Evolutionary conservation across 2,113 vertebrate species (phyloP).

Genomic region (Terrapene triunguis): DNA sequence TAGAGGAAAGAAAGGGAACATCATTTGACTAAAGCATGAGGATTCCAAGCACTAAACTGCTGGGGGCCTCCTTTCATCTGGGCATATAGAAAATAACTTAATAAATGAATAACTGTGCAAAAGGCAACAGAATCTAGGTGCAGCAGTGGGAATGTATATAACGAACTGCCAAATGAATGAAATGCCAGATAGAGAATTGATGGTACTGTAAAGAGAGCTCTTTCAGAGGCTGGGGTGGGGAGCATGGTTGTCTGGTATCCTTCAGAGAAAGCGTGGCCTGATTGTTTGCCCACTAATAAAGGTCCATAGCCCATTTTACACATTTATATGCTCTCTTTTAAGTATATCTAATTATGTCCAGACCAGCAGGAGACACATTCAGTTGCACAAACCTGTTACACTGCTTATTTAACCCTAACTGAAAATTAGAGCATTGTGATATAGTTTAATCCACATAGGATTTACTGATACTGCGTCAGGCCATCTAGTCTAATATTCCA

Average conservation of each 20-base stretch:
- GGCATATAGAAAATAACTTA: background rate
- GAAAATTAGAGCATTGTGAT: background rate
- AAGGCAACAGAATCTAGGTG: slow-evolving; percentile 8
- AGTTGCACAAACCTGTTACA: slow-evolving; percentile 11
- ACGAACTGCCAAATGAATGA: slow-evolving; percentile 36
- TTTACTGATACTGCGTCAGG: fast-evolving
- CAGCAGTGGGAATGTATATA: background rate
- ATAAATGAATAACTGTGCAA: slow-evolving; percentile 12
- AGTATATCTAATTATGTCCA: background rate
- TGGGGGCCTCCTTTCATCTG: background rate
- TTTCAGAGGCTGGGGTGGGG: background rate
- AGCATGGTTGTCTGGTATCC: background rate
- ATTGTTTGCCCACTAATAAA: slow-evolving; percentile 17
- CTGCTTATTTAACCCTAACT: background rate
- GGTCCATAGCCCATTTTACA: background rate
- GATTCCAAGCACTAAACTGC: fast-evolving
- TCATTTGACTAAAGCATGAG: background rate
- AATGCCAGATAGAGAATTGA: slow-evolving; percentile 58
- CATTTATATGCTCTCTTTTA: background rate
- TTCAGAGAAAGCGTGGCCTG: background rate
- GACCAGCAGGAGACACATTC: slow-evolving; percentile 2
- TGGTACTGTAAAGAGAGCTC: background rate
- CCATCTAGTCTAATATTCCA: background rate
- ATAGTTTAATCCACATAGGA: background rate
- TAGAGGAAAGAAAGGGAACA: background rate